Evolutionary conservation across 2,113 vertebrate genomes (phyloP).

Genomic region (Poeciliopsis occidentalis): DNA sequence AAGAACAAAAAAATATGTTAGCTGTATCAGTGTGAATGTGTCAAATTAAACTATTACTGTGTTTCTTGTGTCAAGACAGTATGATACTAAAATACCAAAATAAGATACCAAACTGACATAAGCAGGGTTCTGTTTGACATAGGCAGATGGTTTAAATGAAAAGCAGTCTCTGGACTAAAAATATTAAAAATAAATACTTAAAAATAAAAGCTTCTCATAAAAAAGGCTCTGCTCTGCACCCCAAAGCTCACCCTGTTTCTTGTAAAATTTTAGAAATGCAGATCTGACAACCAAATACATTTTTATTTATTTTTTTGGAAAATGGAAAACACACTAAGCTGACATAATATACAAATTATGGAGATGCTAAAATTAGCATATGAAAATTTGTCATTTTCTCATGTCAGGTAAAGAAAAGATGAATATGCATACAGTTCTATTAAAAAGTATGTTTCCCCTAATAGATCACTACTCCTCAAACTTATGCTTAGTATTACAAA

Average conservation of each 20-base stretch:
- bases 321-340: background rate
- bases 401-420: background rate
- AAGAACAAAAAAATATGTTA: conserved; percentile 17
- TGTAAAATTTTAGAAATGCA: background rate
- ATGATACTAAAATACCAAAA: conserved; percentile 17
- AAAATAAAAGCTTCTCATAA: conserved; percentile 22
- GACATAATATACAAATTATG: background rate
- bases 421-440: background rate
- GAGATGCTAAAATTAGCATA: background rate
- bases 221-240: background rate
- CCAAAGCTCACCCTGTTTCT: background rate
- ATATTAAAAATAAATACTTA: conserved; percentile 39
- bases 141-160: conserved; percentile 36
- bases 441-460: background rate
- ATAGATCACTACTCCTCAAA: background rate
- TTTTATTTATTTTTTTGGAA: background rate
- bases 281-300: background rate
- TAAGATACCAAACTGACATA: conserved; percentile 30
- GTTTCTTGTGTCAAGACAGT: background rate
- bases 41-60: conserved; percentile 20
- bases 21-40: background rate
- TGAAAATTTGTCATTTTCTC: background rate
- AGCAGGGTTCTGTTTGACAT: conserved; percentile 18
- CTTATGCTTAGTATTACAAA: background rate
- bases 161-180: conserved; percentile 39